These are phyloP conservation scores for Rutpela maculata DNA, from an alignment of 2,888 invertebrate genomes.

Conservation along the genomic window DNA sequence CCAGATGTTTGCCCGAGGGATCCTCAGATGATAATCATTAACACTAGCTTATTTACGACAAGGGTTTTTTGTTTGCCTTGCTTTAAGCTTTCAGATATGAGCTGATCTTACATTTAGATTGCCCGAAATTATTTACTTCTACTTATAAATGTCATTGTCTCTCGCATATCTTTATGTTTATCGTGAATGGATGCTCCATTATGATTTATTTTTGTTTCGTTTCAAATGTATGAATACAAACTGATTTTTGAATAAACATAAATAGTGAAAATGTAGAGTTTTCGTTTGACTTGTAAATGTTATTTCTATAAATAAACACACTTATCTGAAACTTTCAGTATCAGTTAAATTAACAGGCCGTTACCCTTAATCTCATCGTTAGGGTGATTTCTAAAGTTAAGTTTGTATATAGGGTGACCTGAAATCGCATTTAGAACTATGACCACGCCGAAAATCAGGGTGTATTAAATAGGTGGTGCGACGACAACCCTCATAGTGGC, in stretches of 20 bases:
- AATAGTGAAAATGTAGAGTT: background rate
- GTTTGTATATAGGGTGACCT: too few species aligned
- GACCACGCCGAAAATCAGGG: too few species aligned
- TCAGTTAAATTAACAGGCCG: background rate
- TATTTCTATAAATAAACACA: background rate
- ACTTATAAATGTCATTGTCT: slow-evolving; percentile 21
- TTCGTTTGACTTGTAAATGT: background rate
- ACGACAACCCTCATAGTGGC: too few species aligned
- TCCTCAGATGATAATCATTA: slow-evolving; percentile 44
- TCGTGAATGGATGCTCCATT: background rate
- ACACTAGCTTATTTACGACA: slow-evolving; percentile 43
- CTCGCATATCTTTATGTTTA: slow-evolving; percentile 1
- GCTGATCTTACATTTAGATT: slow-evolving; percentile 26
- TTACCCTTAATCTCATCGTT: background rate
- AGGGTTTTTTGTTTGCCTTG: slow-evolving; percentile 38
- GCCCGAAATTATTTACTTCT: slow-evolving; percentile 15
- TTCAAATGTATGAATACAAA: background rate
- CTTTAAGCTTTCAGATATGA: slow-evolving; percentile 31
- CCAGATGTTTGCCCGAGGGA: slow-evolving; percentile 39
- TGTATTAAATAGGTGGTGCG: too few species aligned
- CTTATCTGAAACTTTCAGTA: background rate
- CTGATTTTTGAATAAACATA: background rate
- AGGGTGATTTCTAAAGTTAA: too few species aligned
- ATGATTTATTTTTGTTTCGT: background rate
- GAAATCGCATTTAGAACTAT: too few species aligned